Base-by-base conservation (phyloP, 2,888 invertebrate species). In the Pheosia tremula region DNA sequence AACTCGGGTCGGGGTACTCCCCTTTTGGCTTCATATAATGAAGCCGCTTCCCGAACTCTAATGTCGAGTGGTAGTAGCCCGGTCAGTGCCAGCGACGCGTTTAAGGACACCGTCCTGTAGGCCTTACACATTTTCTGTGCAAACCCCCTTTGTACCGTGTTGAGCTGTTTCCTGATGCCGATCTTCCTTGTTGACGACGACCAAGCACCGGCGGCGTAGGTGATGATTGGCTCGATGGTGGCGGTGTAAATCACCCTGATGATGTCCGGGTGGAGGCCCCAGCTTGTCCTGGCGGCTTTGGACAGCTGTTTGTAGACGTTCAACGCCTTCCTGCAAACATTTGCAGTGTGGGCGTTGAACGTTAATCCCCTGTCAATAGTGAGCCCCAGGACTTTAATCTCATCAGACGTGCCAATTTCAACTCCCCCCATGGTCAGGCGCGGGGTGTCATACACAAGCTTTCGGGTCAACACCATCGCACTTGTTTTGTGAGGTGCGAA, bases 251-350 rank as follows among this genome's bases (percentile, higher is more conserved):
- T 62, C 2, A 58, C 57, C 24, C 47, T 56, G 8, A 59, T 55
- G 45, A 67, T 56, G 11, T 67, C 67, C 0, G 59, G 45, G 38
- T 56, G 54, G 1, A 67, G 57, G 3, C 64, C 67, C 61, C 61
- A 64, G 3, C 5, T 50, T 1, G 49, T 4, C 9, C 47, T 67
- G 0, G 67, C 64, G 5, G 58, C 56, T 3, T 49, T 45, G 0
- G 64, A 50, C 11, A 67, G n/a, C 24, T 52, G 54, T 5, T 64
- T 60, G 37, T 61, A 64, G 10, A 63, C 59, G 37, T 63, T 56
- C 3, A 45, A 3, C 0, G 47, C 50, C 47, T n/a, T 47, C 47
- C 4, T n/a, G n/a, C 47, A 47, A n/a, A 47, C 4, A 5, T 47
- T 47, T n/a, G 10, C n/a, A 10, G n/a, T n/a, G n/a, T 47, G 47